Percentiles rank a stretch among this genome's conserved stretches.
phyloP scores from a whole-genome alignment of 2,797 vertebrate species.

The Argentina silus region DNA sequence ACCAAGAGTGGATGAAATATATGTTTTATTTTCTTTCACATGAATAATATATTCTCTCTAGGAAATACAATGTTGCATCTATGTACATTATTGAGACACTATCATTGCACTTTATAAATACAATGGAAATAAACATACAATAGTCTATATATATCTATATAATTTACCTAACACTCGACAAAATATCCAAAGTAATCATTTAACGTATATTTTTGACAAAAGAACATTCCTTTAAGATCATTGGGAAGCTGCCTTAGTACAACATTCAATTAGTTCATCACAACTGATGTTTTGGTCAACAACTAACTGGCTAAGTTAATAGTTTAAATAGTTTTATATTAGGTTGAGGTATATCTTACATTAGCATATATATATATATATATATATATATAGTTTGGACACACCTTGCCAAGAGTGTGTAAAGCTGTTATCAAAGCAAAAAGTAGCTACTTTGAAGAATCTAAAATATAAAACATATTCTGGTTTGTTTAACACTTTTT shows the following conservation, averaged over 20 bases:
- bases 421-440: too few species aligned
- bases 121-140: slow-evolving; percentile 51
- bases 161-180: slow-evolving; percentile 31
- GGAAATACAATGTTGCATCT: slow-evolving; percentile 49
- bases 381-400: too few species aligned
- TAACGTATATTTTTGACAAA: slow-evolving; percentile 46
- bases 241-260: slow-evolving; percentile 69
- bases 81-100: slow-evolving; percentile 52
- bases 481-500: too few species aligned
- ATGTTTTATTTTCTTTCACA: slow-evolving; percentile 53
- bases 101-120: slow-evolving; percentile 61
- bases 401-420: too few species aligned
- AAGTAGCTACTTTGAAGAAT: too few species aligned
- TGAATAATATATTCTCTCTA: slow-evolving; percentile 69
- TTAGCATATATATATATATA: slow-evolving; percentile 16
- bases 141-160: slow-evolving; percentile 27
- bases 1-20: slow-evolving; percentile 5
- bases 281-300: slow-evolving; percentile 63
- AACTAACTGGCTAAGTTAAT: slow-evolving; percentile 57
- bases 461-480: too few species aligned
- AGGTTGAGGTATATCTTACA: slow-evolving; percentile 72
- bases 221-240: slow-evolving; percentile 44
- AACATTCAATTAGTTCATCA: slow-evolving; percentile 60
- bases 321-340: slow-evolving; percentile 59
- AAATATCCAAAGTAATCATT: slow-evolving; percentile 35